Conservation (phyloP, 2,797 vertebrate species). For the Eleutherodactylus coqui region DNA sequence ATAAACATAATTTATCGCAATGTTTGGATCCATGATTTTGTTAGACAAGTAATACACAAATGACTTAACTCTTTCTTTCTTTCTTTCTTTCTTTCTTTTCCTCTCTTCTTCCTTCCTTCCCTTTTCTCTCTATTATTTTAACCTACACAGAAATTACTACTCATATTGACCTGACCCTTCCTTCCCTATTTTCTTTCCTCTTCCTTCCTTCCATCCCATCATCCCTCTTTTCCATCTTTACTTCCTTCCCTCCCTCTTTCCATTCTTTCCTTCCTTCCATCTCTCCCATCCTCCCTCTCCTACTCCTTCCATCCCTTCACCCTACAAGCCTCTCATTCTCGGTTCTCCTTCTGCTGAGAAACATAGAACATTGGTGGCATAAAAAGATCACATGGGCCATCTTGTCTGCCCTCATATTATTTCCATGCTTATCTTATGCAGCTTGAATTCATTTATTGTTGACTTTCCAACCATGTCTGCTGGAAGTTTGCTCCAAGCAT, state of each 20-base stretch:
- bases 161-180: not conserved
- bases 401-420: not conserved
- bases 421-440: no score
- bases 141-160: no score
- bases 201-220: not conserved
- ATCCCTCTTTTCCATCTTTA: not conserved
- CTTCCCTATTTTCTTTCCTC: not conserved
- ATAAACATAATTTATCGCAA: not conserved
- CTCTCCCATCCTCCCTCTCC: not conserved
- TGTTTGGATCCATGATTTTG: not conserved
- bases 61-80: not conserved
- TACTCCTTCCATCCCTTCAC: not conserved
- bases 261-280: not conserved
- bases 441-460: no score
- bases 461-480: no score
- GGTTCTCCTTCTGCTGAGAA: not conserved
- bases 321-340: not conserved
- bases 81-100: not conserved
- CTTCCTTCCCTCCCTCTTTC: no score
- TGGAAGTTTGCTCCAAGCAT: no score
- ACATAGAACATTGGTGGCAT: no score
- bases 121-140: not conserved
- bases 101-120: not conserved
- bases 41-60: not conserved
- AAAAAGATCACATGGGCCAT: no score